These are phyloP conservation scores for Vannuccia rotundouncinata DNA, from an alignment of 2,888 invertebrate species.

Conservation along the genomic window DNA sequence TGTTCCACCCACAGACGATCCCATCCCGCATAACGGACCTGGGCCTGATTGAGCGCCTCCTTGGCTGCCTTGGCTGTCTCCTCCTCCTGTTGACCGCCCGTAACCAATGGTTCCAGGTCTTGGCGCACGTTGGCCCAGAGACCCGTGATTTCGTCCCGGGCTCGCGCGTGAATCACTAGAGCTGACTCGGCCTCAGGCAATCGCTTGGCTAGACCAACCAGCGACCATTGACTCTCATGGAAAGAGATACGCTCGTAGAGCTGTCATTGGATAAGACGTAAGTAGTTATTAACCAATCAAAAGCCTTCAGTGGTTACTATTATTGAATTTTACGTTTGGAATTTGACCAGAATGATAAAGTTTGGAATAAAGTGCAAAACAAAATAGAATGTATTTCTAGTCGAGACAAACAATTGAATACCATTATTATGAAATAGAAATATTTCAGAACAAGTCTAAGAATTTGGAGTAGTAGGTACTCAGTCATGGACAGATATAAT, in stretches of 20 bases:
- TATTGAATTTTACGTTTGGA: no score
- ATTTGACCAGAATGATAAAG: no score
- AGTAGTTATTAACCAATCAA: background rate
- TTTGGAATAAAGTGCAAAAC: no score
- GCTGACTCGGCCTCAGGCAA: conserved; percentile 27
- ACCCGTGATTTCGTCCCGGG: conserved; percentile 16
- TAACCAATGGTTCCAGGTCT: conserved; percentile 17
- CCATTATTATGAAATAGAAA: no score
- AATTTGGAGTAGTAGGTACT: no score
- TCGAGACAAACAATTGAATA: no score
- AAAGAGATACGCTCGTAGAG: conserved; percentile 32
- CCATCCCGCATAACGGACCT: background rate
- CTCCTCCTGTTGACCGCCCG: background rate
- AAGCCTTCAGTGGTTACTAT: no score
- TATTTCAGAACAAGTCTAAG: no score
- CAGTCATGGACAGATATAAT: no score
- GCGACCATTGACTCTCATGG: conserved; percentile 28
- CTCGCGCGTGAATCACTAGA: background rate
- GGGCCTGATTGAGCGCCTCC: conserved; percentile 4
- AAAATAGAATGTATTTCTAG: no score
- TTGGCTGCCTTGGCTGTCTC: conserved; percentile 20
- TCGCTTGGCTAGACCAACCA: background rate
- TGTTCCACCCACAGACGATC: background rate
- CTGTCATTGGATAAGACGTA: background rate
- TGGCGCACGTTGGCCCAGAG: conserved; percentile 2